Percentiles rank a stretch among this genome's conserved stretches.
These are phyloP conservation scores for Gryllus longicercus DNA, from an alignment of 2,888 invertebrate genomes.

Conservation along the genomic window DNA sequence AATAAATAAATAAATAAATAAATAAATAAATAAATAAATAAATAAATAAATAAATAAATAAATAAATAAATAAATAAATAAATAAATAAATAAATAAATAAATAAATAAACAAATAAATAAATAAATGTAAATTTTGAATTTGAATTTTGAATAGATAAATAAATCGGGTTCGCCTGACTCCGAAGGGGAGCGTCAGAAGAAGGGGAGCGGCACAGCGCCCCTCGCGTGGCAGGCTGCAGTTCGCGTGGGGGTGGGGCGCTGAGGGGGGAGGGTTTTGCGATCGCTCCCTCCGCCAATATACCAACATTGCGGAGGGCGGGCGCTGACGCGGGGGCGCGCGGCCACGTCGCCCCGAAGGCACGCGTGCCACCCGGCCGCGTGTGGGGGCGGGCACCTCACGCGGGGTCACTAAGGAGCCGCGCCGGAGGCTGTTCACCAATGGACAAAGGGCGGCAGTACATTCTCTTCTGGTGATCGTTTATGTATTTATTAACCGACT, in stretches of 20 bases:
- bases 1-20: not conserved
- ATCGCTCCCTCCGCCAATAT: not conserved
- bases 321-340: not conserved
- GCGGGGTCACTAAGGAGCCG: too few species aligned
- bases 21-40: slow-evolving; percentile 20
- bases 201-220: not conserved
- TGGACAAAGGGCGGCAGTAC: too few species aligned
- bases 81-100: slow-evolving; percentile 20
- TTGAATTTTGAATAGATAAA: too few species aligned
- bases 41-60: slow-evolving; percentile 20
- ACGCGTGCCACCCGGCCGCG: too few species aligned
- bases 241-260: not conserved
- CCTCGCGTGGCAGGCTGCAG: not conserved
- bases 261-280: not conserved
- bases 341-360: too few species aligned
- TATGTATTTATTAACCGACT: too few species aligned
- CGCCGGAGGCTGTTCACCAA: too few species aligned
- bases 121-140: too few species aligned
- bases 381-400: too few species aligned
- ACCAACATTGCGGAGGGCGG: not conserved
- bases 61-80: slow-evolving; percentile 20
- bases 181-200: too few species aligned
- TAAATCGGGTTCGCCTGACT: too few species aligned
- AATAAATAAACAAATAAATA: slow-evolving; percentile 19
- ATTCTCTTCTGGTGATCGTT: too few species aligned